These are phyloP conservation scores for Myiagra hebetior DNA, from an alignment of 2,113 vertebrate genomes.

Conservation along the genomic window DNA sequence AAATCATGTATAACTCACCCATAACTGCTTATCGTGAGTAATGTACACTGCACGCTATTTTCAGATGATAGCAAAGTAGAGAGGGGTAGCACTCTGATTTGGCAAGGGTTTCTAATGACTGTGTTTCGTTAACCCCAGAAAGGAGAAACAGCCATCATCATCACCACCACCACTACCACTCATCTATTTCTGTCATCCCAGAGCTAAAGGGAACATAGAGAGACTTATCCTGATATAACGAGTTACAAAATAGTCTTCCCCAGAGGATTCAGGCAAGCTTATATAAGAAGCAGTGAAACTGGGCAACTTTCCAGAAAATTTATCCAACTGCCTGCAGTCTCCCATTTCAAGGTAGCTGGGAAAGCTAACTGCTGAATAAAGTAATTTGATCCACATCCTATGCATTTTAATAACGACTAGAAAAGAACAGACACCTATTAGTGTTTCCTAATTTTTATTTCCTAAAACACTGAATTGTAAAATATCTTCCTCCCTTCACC, in stretches of 20 bases:
- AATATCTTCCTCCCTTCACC: not conserved
- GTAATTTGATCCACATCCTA: constrained; percentile 5
- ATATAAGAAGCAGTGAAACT: constrained; percentile 26
- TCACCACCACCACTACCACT: not conserved
- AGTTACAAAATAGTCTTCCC: not conserved
- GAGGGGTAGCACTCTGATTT: not conserved
- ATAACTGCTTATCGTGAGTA: not conserved
- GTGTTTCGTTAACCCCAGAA: not conserved
- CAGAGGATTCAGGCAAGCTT: not conserved
- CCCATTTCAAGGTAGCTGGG: constrained; percentile 46
- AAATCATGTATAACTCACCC: not conserved
- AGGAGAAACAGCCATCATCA: not conserved
- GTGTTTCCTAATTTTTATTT: constrained; percentile 34
- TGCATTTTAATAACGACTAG: not conserved
- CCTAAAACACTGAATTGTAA: not conserved
- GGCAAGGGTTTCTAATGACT: not conserved
- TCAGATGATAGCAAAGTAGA: not conserved
- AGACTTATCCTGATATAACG: not conserved
- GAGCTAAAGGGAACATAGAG: not conserved
- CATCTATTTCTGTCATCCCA: not conserved
- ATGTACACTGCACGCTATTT: not conserved
- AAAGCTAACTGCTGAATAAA: not conserved
- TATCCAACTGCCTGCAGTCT: constrained; percentile 19
- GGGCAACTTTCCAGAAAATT: constrained; percentile 4
- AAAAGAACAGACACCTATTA: constrained; percentile 22